phyloP scores from a whole-genome alignment of 1,140 invertebrate genomes.

The Zaprionus taronus region DNA sequence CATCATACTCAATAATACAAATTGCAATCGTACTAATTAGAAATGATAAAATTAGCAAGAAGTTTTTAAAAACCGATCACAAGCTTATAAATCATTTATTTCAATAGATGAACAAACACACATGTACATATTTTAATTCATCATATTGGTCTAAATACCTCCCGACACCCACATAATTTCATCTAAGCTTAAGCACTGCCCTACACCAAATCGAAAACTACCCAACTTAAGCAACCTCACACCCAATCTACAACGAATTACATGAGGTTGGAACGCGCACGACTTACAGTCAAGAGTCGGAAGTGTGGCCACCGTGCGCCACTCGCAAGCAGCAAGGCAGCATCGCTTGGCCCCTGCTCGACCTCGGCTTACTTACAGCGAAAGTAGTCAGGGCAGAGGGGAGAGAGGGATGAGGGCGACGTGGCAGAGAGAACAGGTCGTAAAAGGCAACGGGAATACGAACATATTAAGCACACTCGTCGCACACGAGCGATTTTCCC shows the following conservation, averaged over 20 bases:
- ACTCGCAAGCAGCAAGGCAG: conserved; percentile 46
- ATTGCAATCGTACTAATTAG: too few relatives aligned
- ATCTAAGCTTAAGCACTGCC: neutral
- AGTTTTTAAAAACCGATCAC: too few relatives aligned
- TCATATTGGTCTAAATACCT: too few relatives aligned
- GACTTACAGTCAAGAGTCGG: conserved; percentile 62
- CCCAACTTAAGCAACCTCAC: neutral
- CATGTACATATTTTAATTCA: too few relatives aligned
- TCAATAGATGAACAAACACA: too few relatives aligned
- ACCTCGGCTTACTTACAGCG: conserved; percentile 37
- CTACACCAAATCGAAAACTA: neutral
- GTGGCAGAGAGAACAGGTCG: conserved; percentile 23
- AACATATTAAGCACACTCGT: conserved; percentile 75
- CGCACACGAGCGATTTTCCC: conserved; percentile 77
- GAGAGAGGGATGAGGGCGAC: neutral
- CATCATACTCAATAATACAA: too few relatives aligned
- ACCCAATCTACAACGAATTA: conserved; percentile 31
- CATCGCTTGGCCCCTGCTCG: conserved; percentile 51
- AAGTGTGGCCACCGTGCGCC: conserved; percentile 76
- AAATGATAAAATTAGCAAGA: too few relatives aligned
- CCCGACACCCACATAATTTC: too few relatives aligned
- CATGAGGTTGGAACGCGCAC: conserved; percentile 60
- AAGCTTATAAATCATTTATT: too few relatives aligned
- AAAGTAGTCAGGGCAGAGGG: conserved; percentile 6
- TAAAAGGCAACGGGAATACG: conserved; percentile 44